Base-by-base conservation (phyloP, 2,797 vertebrate genomes). In the Oreonectes daqikongensis region DNA sequence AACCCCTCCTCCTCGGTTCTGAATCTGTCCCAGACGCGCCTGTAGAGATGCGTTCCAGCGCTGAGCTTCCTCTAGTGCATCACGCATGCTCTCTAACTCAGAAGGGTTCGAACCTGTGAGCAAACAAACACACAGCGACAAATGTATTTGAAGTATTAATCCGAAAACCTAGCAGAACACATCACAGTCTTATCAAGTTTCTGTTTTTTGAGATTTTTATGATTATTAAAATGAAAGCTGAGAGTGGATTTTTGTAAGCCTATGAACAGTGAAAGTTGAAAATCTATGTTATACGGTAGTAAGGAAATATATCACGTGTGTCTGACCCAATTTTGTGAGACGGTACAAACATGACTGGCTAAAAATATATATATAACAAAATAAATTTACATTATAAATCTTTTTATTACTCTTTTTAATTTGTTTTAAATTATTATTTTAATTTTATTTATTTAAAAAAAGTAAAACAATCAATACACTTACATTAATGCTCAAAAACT, bases 41-140 rank as follows among this genome's bases (percentile, higher is more conserved):
- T 94, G 94, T 22, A 94, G 86, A 22, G 93, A 94, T 7, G 86
- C 75, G 7, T 95, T 95, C 92, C 93, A 95, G 79, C 93, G 91
- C 67, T 94, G 94, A 28, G 93, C 87, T 28, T 94, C 94, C 85
- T 95, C 93, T 1, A 95, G 89, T 79, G 94, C 92, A 78, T 93
- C 89, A 28, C 85, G 88, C 87, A 92, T 82, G 67, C 90, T 90
- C 87, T 93, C 90, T 28, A 94, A 77, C 69, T 93, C 92, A 82
- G 50, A 22, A n/a, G 76, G 73, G 78, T 72, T 76, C 50, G 81
- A 86, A 75, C 80, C 70, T 81, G 53, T 42, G 44, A n/a, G 30
- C 67, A 84, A 6, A 70, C 48, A 61, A 42, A 84, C 76, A 75
- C 17, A 67, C 26, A 71, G 5, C 46, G 1, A 38, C 35, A 63